These are phyloP conservation scores for Hybognathus amarus DNA, from an alignment of 2,797 vertebrate species.

Conservation along the genomic window DNA sequence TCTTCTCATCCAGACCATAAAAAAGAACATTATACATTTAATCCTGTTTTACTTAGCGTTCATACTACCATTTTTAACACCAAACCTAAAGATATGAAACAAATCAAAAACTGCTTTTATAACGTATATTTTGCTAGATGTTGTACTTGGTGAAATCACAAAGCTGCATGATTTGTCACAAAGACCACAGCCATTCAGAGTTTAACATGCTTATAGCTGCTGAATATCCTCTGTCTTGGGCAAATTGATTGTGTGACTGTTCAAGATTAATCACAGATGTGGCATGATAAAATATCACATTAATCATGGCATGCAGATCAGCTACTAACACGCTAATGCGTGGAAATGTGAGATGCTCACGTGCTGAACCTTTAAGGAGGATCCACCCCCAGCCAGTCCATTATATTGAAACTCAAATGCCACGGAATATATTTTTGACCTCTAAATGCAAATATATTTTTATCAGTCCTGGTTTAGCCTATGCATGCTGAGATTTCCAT, in stretches of 20 bases:
- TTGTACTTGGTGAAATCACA: not conserved
- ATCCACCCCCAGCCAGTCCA: not conserved
- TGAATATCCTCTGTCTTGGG: conserved; percentile 30
- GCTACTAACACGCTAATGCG: conserved; percentile 45
- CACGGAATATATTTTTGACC: not conserved
- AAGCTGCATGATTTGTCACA: not conserved
- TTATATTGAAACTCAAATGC: not conserved
- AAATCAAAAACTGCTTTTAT: too few relatives aligned
- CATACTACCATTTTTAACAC: too few relatives aligned
- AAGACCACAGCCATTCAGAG: conserved; percentile 9
- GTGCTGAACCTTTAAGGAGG: not conserved
- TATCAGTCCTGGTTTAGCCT: not conserved
- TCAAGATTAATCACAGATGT: conserved; percentile 54
- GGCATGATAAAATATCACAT: conserved; percentile 49
- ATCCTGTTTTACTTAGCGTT: too few relatives aligned
- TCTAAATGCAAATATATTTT: conserved; percentile 22
- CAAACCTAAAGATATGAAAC: too few relatives aligned
- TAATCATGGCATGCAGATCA: conserved; percentile 48
- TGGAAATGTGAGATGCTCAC: conserved; percentile 53
- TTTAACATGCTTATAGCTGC: conserved; percentile 31
- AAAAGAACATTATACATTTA: not conserved
- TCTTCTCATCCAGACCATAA: not conserved
- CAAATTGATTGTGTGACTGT: conserved; percentile 55
- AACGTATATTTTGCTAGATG: not conserved
- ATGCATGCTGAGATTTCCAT: not conserved